Base-by-base conservation (phyloP, 2,797 vertebrate genomes). In the Mycteria americana region DNA sequence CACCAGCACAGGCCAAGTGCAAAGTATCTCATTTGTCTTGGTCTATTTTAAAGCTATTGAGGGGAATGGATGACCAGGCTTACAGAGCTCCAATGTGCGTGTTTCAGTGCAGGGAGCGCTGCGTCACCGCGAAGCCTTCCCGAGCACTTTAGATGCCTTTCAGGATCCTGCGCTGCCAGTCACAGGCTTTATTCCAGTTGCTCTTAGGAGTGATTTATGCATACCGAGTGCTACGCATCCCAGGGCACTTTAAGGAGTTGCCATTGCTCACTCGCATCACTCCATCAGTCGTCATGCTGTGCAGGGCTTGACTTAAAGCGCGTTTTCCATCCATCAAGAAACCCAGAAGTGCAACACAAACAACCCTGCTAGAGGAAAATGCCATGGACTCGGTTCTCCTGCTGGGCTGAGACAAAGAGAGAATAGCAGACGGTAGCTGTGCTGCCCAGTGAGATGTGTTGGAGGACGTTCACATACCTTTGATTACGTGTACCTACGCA, bases 211-310 rank as follows among this genome's bases (percentile, higher is more conserved):
- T 41, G 53, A 83, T 83, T 83, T 63, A 64, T 54, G 48, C 35
- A 18, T 0, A 13, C 19, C 0, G 1, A 21, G 48, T 56, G 68
- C 6, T 9, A 18, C 1, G 8, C 30, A 10, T 63, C 56, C 33
- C 64, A 30, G 64, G 23, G 23, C 73, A 14, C 68, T 73, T 57
- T 27, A 10, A 18, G 37, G 60, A 76, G 37, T 31, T 69, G 63
- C 48, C 8, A 2, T 76, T 45, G 31, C 46, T 72, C 48, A 17
- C 64, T 68, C 18, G 0, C 31, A 15, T 48, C 50, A 6, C 45
- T 82, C 54, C n/a, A 35, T 28, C 31, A 25, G n/a, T 46, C 4
- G 5, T 53, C 60, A 11, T 4, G 22, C 28, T 54, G 51, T n/a
- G 43, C 59, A 28, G 35, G 54, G 13, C 35, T 85, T 68, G 28